Evolutionary conservation across 2,888 invertebrate species (phyloP).

Genomic region (Ormyrus thymus): DNA sequence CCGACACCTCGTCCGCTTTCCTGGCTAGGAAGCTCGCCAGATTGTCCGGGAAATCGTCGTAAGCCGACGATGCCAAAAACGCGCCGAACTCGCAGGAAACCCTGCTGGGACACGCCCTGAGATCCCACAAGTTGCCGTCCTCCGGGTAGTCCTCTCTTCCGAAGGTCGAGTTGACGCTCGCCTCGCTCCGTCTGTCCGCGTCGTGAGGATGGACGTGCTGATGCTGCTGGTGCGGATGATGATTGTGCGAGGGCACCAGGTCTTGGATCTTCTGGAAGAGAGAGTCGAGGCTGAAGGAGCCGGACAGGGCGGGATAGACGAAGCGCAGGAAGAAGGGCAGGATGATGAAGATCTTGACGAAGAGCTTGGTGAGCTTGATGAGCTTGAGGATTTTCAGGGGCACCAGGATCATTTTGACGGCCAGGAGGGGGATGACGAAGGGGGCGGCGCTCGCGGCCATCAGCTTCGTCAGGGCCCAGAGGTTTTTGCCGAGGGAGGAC

Average conservation of each 20-base stretch:
- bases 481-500: constrained; percentile 52
- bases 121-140: constrained; percentile 47
- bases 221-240: background rate
- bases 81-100: constrained; percentile 61
- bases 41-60: constrained; percentile 54
- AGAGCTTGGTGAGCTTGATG: constrained; percentile 59
- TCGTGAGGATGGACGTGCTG: constrained; percentile 1
- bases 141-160: constrained; percentile 24
- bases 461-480: constrained; percentile 59
- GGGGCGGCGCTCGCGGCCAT: constrained; percentile 55
- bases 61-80: constrained; percentile 49
- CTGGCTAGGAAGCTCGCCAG: constrained; percentile 51
- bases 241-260: constrained; percentile 24
- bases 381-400: constrained; percentile 61
- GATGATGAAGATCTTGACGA: constrained; percentile 60
- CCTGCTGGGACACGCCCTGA: constrained; percentile 59
- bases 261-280: constrained; percentile 42
- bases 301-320: constrained; percentile 58
- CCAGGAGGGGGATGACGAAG: constrained; percentile 59
- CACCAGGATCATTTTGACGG: constrained; percentile 58
- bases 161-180: background rate
- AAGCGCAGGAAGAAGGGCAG: constrained; percentile 60
- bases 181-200: constrained; percentile 43
- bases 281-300: constrained; percentile 40
- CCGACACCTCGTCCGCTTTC: constrained; percentile 40